Evolutionary conservation across 2,113 vertebrate species (phyloP).

Genomic region (Caloenas nicobarica): DNA sequence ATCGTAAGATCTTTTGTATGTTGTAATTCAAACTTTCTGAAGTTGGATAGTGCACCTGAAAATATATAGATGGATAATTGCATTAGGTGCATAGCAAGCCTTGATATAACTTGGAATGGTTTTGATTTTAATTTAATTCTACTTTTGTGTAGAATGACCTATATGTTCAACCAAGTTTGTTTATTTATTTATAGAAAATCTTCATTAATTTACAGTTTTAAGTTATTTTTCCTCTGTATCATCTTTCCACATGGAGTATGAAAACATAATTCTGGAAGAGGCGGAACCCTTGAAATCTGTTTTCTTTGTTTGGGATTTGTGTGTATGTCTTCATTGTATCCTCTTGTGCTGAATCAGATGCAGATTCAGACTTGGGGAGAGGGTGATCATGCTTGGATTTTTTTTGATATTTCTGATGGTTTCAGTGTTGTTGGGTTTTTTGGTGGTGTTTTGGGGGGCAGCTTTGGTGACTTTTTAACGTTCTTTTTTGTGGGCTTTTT

Average conservation of each 20-base stretch:
- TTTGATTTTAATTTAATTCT: neutral
- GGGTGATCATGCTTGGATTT: rapidly evolving
- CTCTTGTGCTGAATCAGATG: neutral
- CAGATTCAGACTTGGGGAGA: neutral
- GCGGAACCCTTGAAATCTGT: neutral
- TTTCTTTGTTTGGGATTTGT: neutral
- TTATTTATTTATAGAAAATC: no score
- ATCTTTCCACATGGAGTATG: neutral
- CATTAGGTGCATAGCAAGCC: neutral
- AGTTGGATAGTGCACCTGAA: neutral
- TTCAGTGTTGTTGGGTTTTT: neutral
- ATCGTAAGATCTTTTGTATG: neutral
- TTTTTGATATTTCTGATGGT: neutral
- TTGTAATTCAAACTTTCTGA: neutral
- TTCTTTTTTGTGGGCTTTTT: neutral
- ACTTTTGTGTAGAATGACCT: neutral
- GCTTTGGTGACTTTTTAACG: neutral
- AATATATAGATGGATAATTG: neutral
- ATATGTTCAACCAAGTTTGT: neutral
- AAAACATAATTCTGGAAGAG: neutral
- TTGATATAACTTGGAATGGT: neutral
- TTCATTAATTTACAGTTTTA: neutral
- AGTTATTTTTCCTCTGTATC: neutral
- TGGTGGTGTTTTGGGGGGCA: neutral
- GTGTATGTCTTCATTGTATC: neutral